phyloP scores from a whole-genome alignment of 2,113 vertebrate species.

The Pandion haliaetus region DNA sequence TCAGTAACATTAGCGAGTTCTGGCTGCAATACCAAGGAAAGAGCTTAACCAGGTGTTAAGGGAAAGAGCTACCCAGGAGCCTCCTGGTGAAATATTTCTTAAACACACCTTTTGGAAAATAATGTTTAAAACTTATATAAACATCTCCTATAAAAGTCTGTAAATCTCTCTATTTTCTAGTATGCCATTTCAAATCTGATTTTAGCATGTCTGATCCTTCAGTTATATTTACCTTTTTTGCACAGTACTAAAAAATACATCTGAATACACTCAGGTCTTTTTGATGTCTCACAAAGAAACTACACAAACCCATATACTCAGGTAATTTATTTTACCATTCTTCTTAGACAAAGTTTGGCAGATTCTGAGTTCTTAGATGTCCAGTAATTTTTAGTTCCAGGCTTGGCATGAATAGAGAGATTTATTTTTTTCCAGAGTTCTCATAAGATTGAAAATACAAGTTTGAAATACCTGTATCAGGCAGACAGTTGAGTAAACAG shows the following conservation, averaged over 20 bases:
- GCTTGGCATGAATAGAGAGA: background rate
- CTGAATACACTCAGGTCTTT: background rate
- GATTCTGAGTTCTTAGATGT: background rate
- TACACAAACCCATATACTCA: background rate
- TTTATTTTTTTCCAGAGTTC: background rate
- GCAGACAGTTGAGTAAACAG: background rate
- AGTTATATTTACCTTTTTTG: background rate
- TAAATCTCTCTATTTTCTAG: background rate
- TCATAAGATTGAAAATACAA: background rate
- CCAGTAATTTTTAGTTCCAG: background rate
- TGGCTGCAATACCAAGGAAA: background rate
- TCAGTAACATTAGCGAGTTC: background rate
- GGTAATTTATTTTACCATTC: background rate
- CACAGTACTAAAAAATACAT: background rate
- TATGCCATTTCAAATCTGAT: background rate
- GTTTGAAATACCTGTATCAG: background rate
- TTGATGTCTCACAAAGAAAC: background rate
- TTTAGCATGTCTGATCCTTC: background rate
- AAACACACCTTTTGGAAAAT: background rate
- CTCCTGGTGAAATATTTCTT: background rate
- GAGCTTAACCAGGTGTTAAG: background rate
- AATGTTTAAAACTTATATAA: background rate
- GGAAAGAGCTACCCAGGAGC: background rate
- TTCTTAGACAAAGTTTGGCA: background rate
- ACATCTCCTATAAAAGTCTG: background rate